Percentiles rank a stretch among this genome's conserved stretches.
phyloP scores from a whole-genome alignment of 2,797 vertebrate genomes.

The Tadarida brasiliensis region DNA sequence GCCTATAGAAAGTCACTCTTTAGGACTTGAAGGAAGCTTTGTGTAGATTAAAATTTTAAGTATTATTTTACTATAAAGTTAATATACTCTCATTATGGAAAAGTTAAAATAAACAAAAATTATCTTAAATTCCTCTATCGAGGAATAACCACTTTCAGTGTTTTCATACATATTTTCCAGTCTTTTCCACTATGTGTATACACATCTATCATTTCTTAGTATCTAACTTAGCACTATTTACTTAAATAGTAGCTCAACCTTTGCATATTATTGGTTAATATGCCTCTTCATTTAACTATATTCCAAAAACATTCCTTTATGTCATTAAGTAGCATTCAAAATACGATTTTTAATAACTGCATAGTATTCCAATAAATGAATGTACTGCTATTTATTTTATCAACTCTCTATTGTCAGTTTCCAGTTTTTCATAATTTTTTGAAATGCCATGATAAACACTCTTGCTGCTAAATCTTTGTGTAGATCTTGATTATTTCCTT shows the following conservation, averaged over 20 bases:
- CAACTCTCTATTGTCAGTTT: slow-evolving; percentile 34
- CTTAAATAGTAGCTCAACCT: slow-evolving; percentile 5
- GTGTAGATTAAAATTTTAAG: slow-evolving; percentile 28
- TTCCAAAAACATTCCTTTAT: not conserved
- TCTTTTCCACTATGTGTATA: not conserved
- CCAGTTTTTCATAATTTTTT: slow-evolving; percentile 26
- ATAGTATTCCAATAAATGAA: slow-evolving; percentile 19
- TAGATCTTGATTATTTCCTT: slow-evolving; percentile 61
- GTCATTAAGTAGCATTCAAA: slow-evolving; percentile 34
- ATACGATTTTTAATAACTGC: slow-evolving; percentile 64
- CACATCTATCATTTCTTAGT: slow-evolving; percentile 34
- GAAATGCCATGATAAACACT: slow-evolving; percentile 15
- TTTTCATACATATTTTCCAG: not conserved
- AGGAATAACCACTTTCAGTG: not conserved
- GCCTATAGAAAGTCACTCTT: not conserved
- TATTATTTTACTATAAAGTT: slow-evolving; percentile 38
- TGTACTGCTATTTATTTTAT: slow-evolving; percentile 60
- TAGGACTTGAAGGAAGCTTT: not conserved
- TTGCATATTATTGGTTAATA: slow-evolving; percentile 18
- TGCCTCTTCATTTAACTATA: not conserved
- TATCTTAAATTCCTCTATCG: not conserved
- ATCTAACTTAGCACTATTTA: slow-evolving; percentile 50
- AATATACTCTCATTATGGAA: not conserved
- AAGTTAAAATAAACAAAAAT: slow-evolving; percentile 53
- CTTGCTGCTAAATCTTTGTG: slow-evolving; percentile 55